These are phyloP conservation scores for Calameuta filiformis DNA, from an alignment of 2,888 invertebrate species.

Conservation along the genomic window DNA sequence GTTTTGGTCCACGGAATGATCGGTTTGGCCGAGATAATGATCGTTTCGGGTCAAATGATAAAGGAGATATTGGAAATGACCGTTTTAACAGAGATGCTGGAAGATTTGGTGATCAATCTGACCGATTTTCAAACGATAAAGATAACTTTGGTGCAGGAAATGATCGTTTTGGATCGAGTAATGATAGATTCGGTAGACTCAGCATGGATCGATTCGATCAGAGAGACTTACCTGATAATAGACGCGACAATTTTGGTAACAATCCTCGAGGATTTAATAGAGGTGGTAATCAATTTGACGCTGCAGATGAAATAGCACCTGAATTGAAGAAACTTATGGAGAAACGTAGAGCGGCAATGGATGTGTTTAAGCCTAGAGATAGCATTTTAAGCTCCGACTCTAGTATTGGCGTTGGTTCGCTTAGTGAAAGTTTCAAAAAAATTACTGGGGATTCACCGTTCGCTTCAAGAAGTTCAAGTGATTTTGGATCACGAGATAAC, in stretches of 20 bases:
- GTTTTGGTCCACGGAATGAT: slow-evolving; percentile 26
- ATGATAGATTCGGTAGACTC: slow-evolving; percentile 30
- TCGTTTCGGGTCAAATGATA: slow-evolving; percentile 16
- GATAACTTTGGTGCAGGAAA: slow-evolving; percentile 6
- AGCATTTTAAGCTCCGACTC: slow-evolving; percentile 45
- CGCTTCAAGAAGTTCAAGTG: slow-evolving; percentile 9
- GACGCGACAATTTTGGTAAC: slow-evolving; percentile 33
- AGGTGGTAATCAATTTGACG: slow-evolving; percentile 41
- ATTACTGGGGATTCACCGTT: slow-evolving; percentile 55
- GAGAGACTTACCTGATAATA: slow-evolving; percentile 33
- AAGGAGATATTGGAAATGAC: slow-evolving; percentile 14
- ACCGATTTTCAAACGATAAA: slow-evolving; percentile 19
- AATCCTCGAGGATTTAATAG: slow-evolving; percentile 34
- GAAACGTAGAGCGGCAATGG: slow-evolving; percentile 54
- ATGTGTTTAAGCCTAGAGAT: slow-evolving; percentile 57
- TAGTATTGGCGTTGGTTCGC: slow-evolving; percentile 43
- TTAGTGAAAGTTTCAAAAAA: slow-evolving; percentile 60
- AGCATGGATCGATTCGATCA: slow-evolving; percentile 34
- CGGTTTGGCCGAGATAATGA: slow-evolving; percentile 22
- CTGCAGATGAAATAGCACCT: slow-evolving; percentile 46
- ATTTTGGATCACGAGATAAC: slow-evolving; percentile 7
- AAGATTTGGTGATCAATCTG: not conserved
- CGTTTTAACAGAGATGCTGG: slow-evolving; percentile 27
- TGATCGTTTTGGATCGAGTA: slow-evolving; percentile 21
- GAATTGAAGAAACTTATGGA: slow-evolving; percentile 62